Conservation (phyloP, 2,888 invertebrate genomes). For the Hanleya hanleyi region DNA sequence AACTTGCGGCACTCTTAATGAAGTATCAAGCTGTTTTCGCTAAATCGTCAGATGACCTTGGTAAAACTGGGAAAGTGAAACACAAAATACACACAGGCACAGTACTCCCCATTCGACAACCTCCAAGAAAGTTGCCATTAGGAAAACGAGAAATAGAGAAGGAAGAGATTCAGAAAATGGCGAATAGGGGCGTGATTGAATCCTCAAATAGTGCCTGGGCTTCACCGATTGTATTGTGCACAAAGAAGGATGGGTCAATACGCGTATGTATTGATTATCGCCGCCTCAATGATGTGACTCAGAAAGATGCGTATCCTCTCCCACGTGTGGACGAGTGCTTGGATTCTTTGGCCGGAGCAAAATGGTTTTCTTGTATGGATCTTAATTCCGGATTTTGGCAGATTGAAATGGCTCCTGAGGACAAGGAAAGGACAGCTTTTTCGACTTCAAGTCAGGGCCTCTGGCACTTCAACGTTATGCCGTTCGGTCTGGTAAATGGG, state of each 20-base stretch:
- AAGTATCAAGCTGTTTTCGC: neutral
- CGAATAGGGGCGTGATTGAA: neutral
- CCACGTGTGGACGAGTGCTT: neutral
- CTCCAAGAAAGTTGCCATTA: neutral
- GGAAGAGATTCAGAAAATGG: neutral
- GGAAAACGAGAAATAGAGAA: neutral
- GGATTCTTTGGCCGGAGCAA: neutral
- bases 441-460: neutral
- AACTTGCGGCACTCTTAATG: neutral
- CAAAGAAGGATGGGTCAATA: too few species aligned
- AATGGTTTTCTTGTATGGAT: neutral
- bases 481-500: neutral
- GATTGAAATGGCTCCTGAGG: neutral
- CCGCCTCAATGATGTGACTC: too few species aligned
- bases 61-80: neutral
- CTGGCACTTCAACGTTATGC: neutral
- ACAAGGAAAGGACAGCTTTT: neutral
- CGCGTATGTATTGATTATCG: too few species aligned
- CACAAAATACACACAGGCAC: neutral
- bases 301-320: too few species aligned
- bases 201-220: neutral
- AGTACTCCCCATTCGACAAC: neutral
- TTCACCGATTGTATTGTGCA: neutral
- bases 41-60: neutral
- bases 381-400: neutral